Conservation (phyloP, 2,797 vertebrate species). For the Vespertilio murinus region DNA sequence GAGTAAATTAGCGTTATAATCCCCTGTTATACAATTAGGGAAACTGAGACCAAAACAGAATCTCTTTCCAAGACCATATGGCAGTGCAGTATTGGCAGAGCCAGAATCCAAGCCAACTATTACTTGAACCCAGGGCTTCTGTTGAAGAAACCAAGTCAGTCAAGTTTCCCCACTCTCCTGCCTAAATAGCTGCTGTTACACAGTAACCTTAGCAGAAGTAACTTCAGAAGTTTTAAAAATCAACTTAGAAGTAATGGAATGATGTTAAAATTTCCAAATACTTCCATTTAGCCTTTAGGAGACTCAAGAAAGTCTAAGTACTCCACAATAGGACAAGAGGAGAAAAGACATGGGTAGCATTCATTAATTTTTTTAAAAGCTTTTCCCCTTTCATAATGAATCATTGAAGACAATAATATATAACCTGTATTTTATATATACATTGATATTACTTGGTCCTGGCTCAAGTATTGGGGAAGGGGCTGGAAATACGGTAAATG, state of each 20-base stretch:
- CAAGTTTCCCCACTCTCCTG: not conserved
- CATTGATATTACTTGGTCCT: no score
- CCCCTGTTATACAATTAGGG: slow-evolving; percentile 18
- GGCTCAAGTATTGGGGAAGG: not conserved
- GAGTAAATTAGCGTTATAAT: slow-evolving; percentile 36
- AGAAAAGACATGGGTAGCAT: not conserved
- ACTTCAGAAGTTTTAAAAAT: not conserved
- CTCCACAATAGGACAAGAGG: not conserved
- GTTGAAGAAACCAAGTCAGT: not conserved
- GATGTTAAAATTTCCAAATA: not conserved
- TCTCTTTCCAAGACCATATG: slow-evolving; percentile 57
- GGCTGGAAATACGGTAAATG: not conserved
- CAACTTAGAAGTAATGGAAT: not conserved
- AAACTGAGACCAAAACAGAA: slow-evolving; percentile 55
- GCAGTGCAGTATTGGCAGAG: not conserved
- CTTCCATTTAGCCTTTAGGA: not conserved
- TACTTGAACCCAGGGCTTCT: not conserved
- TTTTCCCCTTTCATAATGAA: not conserved
- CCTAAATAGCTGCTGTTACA: not conserved
- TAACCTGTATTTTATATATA: not conserved
- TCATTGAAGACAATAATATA: not conserved
- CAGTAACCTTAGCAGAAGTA: not conserved
- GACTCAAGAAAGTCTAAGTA: not conserved
- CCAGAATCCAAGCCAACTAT: not conserved
- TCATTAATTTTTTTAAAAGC: not conserved